These are phyloP conservation scores for Thecocarcelia acutangulata DNA, from an alignment of 2,888 invertebrate genomes.

Conservation along the genomic window DNA sequence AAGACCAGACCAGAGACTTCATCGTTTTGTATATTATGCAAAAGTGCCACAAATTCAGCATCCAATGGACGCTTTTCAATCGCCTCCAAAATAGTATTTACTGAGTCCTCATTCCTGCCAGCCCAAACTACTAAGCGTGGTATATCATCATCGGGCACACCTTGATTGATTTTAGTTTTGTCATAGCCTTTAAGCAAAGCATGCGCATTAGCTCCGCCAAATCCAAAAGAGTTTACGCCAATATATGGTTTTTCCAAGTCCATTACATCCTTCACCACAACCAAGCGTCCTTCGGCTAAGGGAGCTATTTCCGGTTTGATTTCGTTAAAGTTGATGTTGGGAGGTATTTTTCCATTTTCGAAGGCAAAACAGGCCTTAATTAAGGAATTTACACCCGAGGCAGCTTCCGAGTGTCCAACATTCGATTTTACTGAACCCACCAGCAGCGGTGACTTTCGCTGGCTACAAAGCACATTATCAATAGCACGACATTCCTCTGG, in stretches of 20 bases:
- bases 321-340: conserved; percentile 90
- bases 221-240: conserved; percentile 95
- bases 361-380: conserved; percentile 92
- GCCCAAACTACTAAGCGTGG: conserved; percentile 89
- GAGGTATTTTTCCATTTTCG: conserved; percentile 90
- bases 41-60: conserved; percentile 84
- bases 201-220: conserved; percentile 92
- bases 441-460: conserved; percentile 88
- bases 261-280: conserved; percentile 88
- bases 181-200: conserved; percentile 74
- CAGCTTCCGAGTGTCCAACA: conserved; percentile 95
- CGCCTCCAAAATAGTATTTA: conserved; percentile 85
- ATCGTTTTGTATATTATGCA: conserved; percentile 84
- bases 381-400: conserved; percentile 90
- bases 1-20: conserved; percentile 86
- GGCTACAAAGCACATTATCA: conserved; percentile 89
- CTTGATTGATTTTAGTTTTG: conserved; percentile 82
- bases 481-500: conserved; percentile 94
- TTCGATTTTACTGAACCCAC: conserved; percentile 97
- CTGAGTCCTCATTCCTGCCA: conserved; percentile 90
- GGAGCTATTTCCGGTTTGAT: conserved; percentile 85
- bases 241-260: conserved; percentile 88
- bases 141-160: conserved; percentile 85
- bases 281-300: conserved; percentile 84
- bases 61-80: conserved; percentile 85